Percentiles rank a stretch among this genome's conserved stretches.
Conservation (phyloP, 2,888 invertebrate species). For the Odontocerum albicorne region DNA sequence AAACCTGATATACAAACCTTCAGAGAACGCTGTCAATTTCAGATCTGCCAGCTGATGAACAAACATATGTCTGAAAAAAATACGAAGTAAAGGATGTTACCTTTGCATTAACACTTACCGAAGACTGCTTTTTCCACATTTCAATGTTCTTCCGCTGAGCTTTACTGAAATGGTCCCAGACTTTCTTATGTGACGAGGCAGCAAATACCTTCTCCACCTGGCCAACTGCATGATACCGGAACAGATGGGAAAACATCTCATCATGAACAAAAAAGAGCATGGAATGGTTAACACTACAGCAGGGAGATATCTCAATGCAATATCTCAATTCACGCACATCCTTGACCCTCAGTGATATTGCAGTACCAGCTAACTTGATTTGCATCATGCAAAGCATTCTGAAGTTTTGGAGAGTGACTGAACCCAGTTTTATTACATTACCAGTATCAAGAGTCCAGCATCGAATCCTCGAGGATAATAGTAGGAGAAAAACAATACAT, state of each 20-base stretch:
- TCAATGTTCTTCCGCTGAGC: conserved; percentile 98
- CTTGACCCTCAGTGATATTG: conserved; percentile 3
- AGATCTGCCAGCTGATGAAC: too few relatives aligned
- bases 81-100: too few relatives aligned
- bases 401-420: conserved; percentile 19
- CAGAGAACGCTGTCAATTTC: too few relatives aligned
- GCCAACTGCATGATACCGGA: conserved; percentile 71
- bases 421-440: conserved; percentile 13
- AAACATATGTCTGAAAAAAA: too few relatives aligned
- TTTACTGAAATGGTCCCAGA: conserved; percentile 99
- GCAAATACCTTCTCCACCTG: conserved; percentile 98
- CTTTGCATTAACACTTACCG: too few relatives aligned
- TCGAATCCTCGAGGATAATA: too few relatives aligned
- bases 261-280: conserved; percentile 26
- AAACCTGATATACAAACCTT: too few relatives aligned
- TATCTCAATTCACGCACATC: background rate
- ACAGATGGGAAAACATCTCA: conserved; percentile 32
- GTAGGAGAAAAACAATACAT: too few relatives aligned
- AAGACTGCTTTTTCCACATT: conserved; percentile 83
- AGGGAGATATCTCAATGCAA: conserved; percentile 13
- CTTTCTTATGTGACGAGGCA: conserved; percentile 95
- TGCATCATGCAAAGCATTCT: background rate
- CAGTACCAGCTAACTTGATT: background rate
- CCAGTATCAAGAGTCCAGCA: conserved; percentile 1
- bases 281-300: too few relatives aligned